These are phyloP conservation scores for Phylloscopus trochilus DNA, from an alignment of 2,113 vertebrate genomes.

Conservation along the genomic window DNA sequence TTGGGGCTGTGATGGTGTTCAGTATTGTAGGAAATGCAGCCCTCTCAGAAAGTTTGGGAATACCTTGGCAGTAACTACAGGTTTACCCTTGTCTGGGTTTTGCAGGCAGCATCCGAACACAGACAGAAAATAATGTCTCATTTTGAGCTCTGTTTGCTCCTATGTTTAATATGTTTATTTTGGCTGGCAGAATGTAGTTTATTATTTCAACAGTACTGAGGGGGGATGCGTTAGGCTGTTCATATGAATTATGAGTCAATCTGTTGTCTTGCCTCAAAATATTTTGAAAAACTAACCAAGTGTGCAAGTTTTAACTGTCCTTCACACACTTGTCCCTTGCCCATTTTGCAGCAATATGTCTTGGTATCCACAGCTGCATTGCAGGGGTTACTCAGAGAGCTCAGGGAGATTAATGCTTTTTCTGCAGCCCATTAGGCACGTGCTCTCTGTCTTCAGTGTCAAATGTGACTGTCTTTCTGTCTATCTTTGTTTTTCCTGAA, in stretches of 20 bases:
- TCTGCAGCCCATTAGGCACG: constrained; percentile 17
- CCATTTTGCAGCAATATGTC: not conserved
- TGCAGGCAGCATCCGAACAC: not conserved
- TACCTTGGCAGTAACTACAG: not conserved
- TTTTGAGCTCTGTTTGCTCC: not conserved
- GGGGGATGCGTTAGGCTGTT: not conserved
- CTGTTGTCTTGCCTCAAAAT: not conserved
- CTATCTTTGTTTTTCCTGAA: not conserved
- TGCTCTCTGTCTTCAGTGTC: not conserved
- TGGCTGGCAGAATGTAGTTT: not conserved
- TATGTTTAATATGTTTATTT: not conserved
- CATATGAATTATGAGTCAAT: not conserved
- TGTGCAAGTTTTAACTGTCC: not conserved
- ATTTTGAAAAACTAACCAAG: not conserved
- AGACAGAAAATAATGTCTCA: not conserved
- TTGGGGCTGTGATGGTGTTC: not conserved
- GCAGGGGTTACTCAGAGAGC: not conserved
- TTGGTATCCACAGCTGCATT: not conserved
- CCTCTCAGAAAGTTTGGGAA: not conserved
- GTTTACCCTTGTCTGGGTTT: not conserved
- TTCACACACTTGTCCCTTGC: not conserved
- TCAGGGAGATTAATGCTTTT: constrained; percentile 9
- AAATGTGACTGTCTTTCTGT: not conserved
- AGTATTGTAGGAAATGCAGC: not conserved
- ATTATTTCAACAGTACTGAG: not conserved